Conservation (phyloP, 2,113 vertebrate species). For the Sapajus apella region DNA sequence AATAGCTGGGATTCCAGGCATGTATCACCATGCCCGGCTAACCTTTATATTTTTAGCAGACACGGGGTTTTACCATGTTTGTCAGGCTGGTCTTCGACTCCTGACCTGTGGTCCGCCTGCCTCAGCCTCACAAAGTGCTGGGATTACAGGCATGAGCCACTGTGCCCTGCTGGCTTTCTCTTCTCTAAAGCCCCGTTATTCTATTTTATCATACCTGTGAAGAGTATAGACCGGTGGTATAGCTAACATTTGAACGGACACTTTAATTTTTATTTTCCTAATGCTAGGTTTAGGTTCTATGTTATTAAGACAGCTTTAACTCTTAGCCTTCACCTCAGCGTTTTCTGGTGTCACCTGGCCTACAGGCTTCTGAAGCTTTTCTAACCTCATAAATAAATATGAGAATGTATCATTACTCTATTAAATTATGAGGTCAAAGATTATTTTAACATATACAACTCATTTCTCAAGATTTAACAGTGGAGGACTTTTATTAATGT, state of each 20-base stretch:
- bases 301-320: not conserved
- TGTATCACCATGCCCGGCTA: too few species aligned
- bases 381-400: not conserved
- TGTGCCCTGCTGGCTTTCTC: not conserved
- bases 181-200: not conserved
- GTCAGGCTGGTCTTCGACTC: too few species aligned
- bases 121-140: too few species aligned
- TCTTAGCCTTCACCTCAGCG: not conserved
- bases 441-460: not conserved
- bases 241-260: not conserved
- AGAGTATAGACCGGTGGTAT: not conserved
- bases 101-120: too few species aligned
- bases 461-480: constrained; percentile 32
- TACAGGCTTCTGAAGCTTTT: not conserved
- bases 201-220: not conserved
- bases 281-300: not conserved
- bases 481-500: not conserved
- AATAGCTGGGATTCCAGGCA: too few species aligned
- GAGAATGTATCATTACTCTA: not conserved
- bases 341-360: not conserved
- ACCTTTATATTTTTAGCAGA: too few species aligned
- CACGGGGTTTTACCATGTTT: too few species aligned
- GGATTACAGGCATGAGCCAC: not conserved
- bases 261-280: not conserved
- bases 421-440: not conserved